Conservation (phyloP, 1,140 invertebrate species). For the Brevipalpus yothersi region DNA sequence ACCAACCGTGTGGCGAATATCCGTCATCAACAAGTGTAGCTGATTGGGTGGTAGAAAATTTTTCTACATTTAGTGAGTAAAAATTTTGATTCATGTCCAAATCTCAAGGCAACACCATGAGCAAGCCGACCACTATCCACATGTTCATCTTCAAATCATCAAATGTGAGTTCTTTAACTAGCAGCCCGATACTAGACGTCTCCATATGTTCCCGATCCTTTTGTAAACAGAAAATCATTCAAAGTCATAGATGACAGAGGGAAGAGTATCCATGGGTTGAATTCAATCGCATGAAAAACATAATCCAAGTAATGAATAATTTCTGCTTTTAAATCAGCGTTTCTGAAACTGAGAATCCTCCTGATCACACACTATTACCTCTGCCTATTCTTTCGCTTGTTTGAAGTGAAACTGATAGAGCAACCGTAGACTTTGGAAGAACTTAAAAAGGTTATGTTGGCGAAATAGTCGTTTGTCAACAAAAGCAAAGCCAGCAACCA, state of each 20-base stretch:
- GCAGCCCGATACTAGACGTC: neutral
- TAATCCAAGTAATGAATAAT: neutral
- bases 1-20: neutral
- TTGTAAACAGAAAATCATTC: neutral
- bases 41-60: neutral
- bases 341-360: slow-evolving; percentile 21
- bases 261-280: no score
- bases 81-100: neutral
- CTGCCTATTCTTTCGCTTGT: slow-evolving; percentile 81
- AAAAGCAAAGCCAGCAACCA: slow-evolving; percentile 18
- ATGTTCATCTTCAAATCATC: neutral
- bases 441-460: slow-evolving; percentile 93
- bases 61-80: neutral
- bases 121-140: neutral
- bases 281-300: neutral
- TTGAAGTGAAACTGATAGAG: slow-evolving; percentile 99
- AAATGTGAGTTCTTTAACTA: neutral
- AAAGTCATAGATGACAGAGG: neutral
- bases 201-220: neutral
- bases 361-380: slow-evolving; percentile 55
- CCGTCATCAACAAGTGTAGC: neutral
- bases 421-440: slow-evolving; percentile 99
- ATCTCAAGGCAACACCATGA: neutral
- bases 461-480: slow-evolving; percentile 53
- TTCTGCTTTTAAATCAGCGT: neutral